These are phyloP conservation scores for Tiliacea citrago DNA, from an alignment of 2,888 invertebrate genomes.

Conservation along the genomic window DNA sequence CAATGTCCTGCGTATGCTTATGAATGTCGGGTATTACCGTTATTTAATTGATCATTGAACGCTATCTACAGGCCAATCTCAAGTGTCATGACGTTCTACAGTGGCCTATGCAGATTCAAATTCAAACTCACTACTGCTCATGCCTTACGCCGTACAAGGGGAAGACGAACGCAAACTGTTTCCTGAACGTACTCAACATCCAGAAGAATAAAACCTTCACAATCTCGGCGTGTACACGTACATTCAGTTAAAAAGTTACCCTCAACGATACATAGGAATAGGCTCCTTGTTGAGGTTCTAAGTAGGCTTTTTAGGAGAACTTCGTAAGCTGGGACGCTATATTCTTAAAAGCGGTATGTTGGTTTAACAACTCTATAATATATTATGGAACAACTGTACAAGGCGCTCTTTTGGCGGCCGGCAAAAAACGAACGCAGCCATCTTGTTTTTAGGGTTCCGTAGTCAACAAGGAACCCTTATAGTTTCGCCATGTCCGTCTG, in stretches of 20 bases:
- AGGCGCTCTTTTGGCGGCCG: background rate
- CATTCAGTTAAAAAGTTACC: conserved; percentile 73
- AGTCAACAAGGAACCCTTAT: too few relatives aligned
- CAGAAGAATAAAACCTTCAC: conserved; percentile 86
- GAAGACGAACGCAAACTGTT: conserved; percentile 84
- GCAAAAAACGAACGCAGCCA: background rate
- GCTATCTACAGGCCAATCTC: too few relatives aligned
- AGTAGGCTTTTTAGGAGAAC: conserved; percentile 18
- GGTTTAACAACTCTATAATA: background rate
- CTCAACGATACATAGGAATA: conserved; percentile 42
- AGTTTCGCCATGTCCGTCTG: too few relatives aligned
- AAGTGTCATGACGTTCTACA: too few relatives aligned
- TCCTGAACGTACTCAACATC: conserved; percentile 85
- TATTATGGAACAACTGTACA: background rate
- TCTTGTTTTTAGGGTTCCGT: background rate
- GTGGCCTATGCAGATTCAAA: fast-evolving
- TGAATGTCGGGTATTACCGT: too few relatives aligned
- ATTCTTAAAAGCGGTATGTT: conserved; percentile 5
- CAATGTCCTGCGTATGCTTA: too few relatives aligned
- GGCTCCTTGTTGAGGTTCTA: conserved; percentile 11
- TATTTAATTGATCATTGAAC: too few relatives aligned
- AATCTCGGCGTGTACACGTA: conserved; percentile 76
- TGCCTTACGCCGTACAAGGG: conserved; percentile 60
- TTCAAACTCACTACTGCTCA: conserved; percentile 54
- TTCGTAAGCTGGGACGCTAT: conserved; percentile 7